phyloP scores from a whole-genome alignment of 2,888 invertebrate species.

The Galerucella pusilla region DNA sequence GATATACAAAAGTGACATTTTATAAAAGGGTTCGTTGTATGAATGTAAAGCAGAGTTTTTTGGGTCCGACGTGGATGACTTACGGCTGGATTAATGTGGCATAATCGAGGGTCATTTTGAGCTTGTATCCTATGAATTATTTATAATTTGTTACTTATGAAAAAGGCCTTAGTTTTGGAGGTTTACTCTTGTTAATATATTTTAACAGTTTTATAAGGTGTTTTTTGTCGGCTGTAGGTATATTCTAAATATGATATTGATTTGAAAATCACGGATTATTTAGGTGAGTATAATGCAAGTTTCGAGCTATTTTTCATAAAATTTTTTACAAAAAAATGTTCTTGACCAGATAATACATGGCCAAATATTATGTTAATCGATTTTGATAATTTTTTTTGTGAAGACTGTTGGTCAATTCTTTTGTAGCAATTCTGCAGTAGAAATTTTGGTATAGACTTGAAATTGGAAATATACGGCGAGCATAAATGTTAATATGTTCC shows the following conservation, averaged over 20 bases:
- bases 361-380: no score
- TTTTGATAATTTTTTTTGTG: no score
- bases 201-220: neutral
- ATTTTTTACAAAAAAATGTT: no score
- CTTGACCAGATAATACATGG: no score
- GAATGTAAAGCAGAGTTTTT: slow-evolving; percentile 37
- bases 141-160: slow-evolving; percentile 4
- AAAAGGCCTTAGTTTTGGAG: neutral
- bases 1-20: slow-evolving; percentile 48
- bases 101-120: slow-evolving; percentile 27
- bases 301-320: no score
- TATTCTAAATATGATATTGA: neutral
- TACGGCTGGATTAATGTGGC: slow-evolving; percentile 33
- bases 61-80: slow-evolving; percentile 31
- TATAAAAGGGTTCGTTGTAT: slow-evolving; percentile 45
- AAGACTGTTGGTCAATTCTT: no score
- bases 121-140: slow-evolving; percentile 24
- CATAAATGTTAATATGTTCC: no score
- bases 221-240: neutral
- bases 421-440: no score
- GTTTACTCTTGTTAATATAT: neutral
- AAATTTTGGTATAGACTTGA: no score
- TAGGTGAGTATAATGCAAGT: no score
- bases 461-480: no score
- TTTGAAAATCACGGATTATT: no score